Evolutionary conservation across 2,797 vertebrate species (phyloP), one percentile per base, ranked within the genome.

Genomic region (Leptoclinus maculatus): DNA sequence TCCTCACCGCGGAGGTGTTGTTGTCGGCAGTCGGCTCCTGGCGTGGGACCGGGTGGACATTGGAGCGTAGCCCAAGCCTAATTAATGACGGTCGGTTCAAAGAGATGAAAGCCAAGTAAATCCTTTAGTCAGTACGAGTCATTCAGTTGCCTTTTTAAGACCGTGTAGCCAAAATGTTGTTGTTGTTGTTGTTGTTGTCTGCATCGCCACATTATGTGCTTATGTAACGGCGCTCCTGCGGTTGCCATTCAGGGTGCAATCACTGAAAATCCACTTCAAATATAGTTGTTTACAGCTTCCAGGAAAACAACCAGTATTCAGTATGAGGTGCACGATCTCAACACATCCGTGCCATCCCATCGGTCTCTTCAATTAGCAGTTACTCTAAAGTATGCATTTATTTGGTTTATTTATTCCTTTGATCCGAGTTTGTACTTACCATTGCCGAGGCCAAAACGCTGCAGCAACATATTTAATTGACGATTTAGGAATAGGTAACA

Each of bases 11-110:
- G 84, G 51, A 92, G 88, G 74, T 91, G 85, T 87, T 81, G 88
- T 82, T 79, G 66, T 74, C 76, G 75, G 78, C 85, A 58, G 76
- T 21, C 68, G 1, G 1, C 62, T 84, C 54, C 78, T 92, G 90
- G 86, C 91, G 71, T 45, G 64, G 76, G 71, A 43, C 32, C 60
- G 71, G 78, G 86, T 80, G 83, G 88, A 74, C 78, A 73, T 78
- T 85, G 87, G 80, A 86, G 62, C 2, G 11, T 13, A 47, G 76
- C 91, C 91, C 88, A 88, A 88, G 87, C 79, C 91, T 94, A 94
- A 94, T 94, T 93, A 93, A 92, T 92, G 90, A 83, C 57, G 77
- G 78, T 84, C 81, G 78, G 74, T 86, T 82, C 78, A 88, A 93
- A 83, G 81, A 92, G 89, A 88, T 88, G 87, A 90, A 91, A 86